Conservation (phyloP, 1,140 invertebrate genomes). For the Drusus annulatus region DNA sequence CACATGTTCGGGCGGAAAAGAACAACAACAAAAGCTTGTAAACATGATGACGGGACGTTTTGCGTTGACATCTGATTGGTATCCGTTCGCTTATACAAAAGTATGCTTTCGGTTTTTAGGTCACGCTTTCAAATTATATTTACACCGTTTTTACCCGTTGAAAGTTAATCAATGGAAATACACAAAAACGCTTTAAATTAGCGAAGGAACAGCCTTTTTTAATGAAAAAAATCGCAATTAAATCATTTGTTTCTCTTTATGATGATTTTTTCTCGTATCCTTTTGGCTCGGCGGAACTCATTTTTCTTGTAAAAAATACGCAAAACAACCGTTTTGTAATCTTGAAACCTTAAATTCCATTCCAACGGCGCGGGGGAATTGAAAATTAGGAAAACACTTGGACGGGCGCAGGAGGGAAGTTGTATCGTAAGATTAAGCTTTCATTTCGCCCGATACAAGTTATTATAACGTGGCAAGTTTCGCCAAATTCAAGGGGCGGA, state of each 20-base stretch:
- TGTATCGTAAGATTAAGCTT: slow-evolving; percentile 41
- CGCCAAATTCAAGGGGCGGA: slow-evolving; percentile 33
- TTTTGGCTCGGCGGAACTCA: not conserved
- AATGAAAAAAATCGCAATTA: slow-evolving; percentile 1
- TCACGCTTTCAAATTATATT: too few relatives aligned
- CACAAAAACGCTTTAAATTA: too few relatives aligned
- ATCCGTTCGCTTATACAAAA: too few relatives aligned
- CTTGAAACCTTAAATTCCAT: slow-evolving; percentile 25
- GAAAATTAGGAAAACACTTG: slow-evolving; percentile 38
- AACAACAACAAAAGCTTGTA: not conserved
- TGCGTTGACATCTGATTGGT: too few relatives aligned
- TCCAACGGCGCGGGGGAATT: slow-evolving; percentile 18
- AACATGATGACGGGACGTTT: too few relatives aligned
- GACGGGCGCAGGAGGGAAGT: slow-evolving; percentile 15
- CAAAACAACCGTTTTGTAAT: slow-evolving; percentile 24
- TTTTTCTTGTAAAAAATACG: slow-evolving; percentile 28
- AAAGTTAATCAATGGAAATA: too few relatives aligned
- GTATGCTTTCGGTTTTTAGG: too few relatives aligned
- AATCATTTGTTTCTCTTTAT: slow-evolving; percentile 30
- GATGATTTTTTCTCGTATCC: not conserved
- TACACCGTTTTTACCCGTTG: too few relatives aligned
- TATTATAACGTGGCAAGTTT: slow-evolving; percentile 43
- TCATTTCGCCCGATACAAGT: slow-evolving; percentile 39
- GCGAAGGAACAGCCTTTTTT: too few relatives aligned
- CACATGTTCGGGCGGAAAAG: not conserved